Conservation (phyloP, 2,113 vertebrate species). For the Emydocephalus ijimae region DNA sequence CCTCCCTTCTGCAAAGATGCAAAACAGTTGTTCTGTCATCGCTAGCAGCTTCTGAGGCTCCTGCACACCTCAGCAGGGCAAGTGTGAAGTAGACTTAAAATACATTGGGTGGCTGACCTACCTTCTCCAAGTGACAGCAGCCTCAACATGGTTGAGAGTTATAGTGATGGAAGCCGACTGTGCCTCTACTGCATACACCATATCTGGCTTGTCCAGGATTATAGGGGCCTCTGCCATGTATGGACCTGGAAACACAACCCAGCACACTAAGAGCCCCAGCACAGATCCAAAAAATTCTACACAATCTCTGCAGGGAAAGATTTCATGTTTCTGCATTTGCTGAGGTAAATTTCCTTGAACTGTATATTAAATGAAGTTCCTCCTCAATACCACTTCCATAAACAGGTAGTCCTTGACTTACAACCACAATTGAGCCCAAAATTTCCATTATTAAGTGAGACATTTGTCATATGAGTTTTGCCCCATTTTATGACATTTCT, state of each 20-base stretch:
- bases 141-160: constrained; percentile 90
- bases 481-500: neutral
- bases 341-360: neutral
- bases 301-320: neutral
- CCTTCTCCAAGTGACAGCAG: constrained; percentile 87
- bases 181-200: constrained; percentile 89
- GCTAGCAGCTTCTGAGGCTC: neutral
- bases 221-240: constrained; percentile 83
- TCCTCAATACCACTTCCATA: neutral
- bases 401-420: neutral
- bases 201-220: constrained; percentile 87
- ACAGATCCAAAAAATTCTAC: neutral
- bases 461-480: neutral
- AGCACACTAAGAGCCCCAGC: neutral
- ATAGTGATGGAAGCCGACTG: constrained; percentile 81
- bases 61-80: no score
- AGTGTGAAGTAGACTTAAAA: neutral
- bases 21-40: neutral
- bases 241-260: constrained; percentile 69
- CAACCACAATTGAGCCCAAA: neutral
- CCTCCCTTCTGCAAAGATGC: neutral
- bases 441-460: neutral
- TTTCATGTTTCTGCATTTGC: neutral
- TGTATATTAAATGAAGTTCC: neutral
- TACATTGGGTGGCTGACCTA: constrained; percentile 45